Evolutionary conservation across 1,140 invertebrate species (phyloP).

Genomic region (Trachelipus rathkii): DNA sequence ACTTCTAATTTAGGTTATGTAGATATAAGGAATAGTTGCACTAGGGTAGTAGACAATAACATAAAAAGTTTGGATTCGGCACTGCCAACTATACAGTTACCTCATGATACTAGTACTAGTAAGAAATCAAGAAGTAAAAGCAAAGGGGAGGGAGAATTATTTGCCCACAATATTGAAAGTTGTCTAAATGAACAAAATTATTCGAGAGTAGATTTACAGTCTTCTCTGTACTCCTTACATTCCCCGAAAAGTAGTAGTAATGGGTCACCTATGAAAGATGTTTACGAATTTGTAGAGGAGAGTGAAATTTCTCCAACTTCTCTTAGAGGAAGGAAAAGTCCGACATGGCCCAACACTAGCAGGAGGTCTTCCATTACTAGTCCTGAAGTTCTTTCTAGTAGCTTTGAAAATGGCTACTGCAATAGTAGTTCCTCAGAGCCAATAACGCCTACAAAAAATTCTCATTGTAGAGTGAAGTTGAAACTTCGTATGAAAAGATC

Average conservation of each 20-base stretch:
- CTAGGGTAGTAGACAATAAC: constrained; percentile 40
- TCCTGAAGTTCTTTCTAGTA: constrained; percentile 49
- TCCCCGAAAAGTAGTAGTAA: not conserved
- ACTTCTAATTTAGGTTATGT: constrained; percentile 43
- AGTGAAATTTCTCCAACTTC: constrained; percentile 29
- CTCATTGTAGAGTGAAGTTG: constrained; percentile 61
- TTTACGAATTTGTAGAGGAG: constrained; percentile 41
- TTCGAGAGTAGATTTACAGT: constrained; percentile 16
- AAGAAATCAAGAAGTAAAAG: constrained; percentile 31
- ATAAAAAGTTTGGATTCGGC: constrained; percentile 35
- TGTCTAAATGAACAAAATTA: constrained; percentile 18
- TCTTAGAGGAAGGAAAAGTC: constrained; percentile 23
- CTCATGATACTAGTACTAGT: constrained; percentile 32
- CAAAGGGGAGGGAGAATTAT: constrained; percentile 37
- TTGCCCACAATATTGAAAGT: constrained; percentile 27
- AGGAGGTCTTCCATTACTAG: not conserved
- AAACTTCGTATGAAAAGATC: constrained; percentile 80
- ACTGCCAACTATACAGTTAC: constrained; percentile 43
- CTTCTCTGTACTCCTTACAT: constrained; percentile 3
- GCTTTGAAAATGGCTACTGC: constrained; percentile 41
- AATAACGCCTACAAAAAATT: constrained; percentile 56
- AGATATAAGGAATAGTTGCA: constrained; percentile 41
- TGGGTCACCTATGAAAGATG: constrained; percentile 34
- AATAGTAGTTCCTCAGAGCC: not conserved
- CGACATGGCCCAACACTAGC: not conserved